phyloP scores from a whole-genome alignment of 1,140 invertebrate genomes.

The Hestina assimilis region DNA sequence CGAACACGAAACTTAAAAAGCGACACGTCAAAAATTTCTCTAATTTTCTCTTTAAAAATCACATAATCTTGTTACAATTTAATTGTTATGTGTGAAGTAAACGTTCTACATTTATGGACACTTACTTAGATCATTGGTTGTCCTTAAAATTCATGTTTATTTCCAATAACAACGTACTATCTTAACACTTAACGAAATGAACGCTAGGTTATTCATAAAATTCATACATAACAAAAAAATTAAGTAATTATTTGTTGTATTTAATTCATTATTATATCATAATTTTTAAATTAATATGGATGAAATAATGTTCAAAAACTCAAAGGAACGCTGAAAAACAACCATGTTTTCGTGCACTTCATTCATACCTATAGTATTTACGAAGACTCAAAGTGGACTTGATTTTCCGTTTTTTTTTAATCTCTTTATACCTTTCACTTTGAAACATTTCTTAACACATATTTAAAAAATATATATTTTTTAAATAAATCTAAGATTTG shows the following conservation, averaged over 20 bases:
- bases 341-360: slow-evolving; percentile 72
- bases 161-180: slow-evolving; percentile 56
- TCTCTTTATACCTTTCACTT: neutral
- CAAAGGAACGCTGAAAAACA: slow-evolving; percentile 74
- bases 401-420: neutral
- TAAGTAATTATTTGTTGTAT: slow-evolving; percentile 30
- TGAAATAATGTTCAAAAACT: slow-evolving; percentile 51
- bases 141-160: slow-evolving; percentile 63
- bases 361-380: slow-evolving; percentile 52
- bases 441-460: too few relatives aligned
- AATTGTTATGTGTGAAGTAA: slow-evolving; percentile 24
- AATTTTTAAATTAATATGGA: slow-evolving; percentile 42
- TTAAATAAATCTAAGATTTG: too few relatives aligned
- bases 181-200: slow-evolving; percentile 61
- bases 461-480: too few relatives aligned
- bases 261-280: slow-evolving; percentile 38
- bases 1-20: slow-evolving; percentile 62
- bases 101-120: slow-evolving; percentile 32
- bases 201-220: slow-evolving; percentile 66
- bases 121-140: slow-evolving; percentile 67
- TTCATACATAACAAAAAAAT: slow-evolving; percentile 50
- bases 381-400: slow-evolving; percentile 5
- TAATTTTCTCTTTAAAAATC: slow-evolving; percentile 35
- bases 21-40: slow-evolving; percentile 70
- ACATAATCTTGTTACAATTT: slow-evolving; percentile 23